Base-by-base conservation (phyloP, 2,797 vertebrate species). In the Rhinatrema bivittatum region DNA sequence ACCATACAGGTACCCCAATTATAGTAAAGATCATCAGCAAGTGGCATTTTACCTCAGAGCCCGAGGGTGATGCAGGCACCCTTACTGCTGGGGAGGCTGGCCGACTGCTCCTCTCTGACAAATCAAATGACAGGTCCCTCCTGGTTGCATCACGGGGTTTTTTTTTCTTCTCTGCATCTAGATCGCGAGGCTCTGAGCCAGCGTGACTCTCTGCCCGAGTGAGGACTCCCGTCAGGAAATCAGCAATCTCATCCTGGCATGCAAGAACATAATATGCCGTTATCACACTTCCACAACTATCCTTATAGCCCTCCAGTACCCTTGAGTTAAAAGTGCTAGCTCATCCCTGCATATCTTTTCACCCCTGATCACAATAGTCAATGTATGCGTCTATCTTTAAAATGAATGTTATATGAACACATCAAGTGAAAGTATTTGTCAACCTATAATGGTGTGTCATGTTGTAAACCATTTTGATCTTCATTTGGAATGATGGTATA, bases 101-200 rank as follows among this genome's bases (percentile, higher is more conserved):
- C 4, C 85, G 80, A 42, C 88, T 91, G 60, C 59, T 69, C 52
- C 92, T 78, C 37, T 98, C 95, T 0, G 77, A 57, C 36, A 90
- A 38, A 32, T 97, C 94, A 7, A 94, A 95, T 2, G 91, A 84
- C 50, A 97, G 62, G 31, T 98, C 94, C 44, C 94, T 81, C 7
- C 95, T 80, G 19, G 67, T 18, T 1, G 74, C 68, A 1, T 94
- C 86, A 0, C 85, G 71, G 0, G 71, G 56, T 4, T 84, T 82
- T 47, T 85, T 94, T 63, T 94, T 96, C 69, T 91, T 97, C 66
- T 98, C 95, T 0, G 91, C 87, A 31, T 99, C 96, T 34, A 93
- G 68, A 52, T 98, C 94, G 5, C 92, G 87, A 12, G 91, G 86
- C 49, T 98, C 94, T 0, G 88, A 82, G 9, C 89, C 84, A 1